Base-by-base conservation (phyloP, 2,888 invertebrate species). In the Harpalus rufipes region DNA sequence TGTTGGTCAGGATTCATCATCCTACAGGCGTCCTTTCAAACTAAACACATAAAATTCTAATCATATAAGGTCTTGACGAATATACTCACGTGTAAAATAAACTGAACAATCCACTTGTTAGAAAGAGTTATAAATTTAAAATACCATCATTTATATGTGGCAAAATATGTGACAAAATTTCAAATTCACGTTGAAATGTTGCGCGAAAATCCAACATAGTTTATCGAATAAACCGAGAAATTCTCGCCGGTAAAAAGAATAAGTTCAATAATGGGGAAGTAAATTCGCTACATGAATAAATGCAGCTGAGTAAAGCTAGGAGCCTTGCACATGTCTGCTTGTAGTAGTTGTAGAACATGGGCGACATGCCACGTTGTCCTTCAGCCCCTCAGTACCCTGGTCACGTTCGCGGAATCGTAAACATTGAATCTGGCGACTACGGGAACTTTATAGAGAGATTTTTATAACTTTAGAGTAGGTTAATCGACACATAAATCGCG, bases 381-480 rank as follows among this genome's bases (percentile, higher is more conserved):
- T 41, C 16, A 39, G 56, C 10, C 6, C 18, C 8, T 76, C 25
- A 1, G 16, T 32, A 78, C 78, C 41, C 84, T 56, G 78, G 63
- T 63, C 84, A 84, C 84, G 84, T 84, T 59, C 51, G 12, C 63
- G 18, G 78, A 84, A 83, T 78, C 84, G 78, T 84, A 84, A 84
- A 84, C 84, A 84, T 84, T 84, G 84, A 84, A 84, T 84, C 84
- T 63, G 44, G 72, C 72, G 72, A 44, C 72, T 74, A 61, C 18
- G 83, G 21, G 63, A 63, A 84, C 63, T 63, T 84, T 84, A 84
- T 84, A 78, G 84, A 84, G 84, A 86, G 84, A 86, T 80, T 85
- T 86, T 86, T 86, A 86, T 86, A 85, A 86, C 85, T 85, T 78
- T 63, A 80, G 84, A 85, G 86, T 84, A 80, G 85, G 85, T 85